Evolutionary conservation across 2,797 vertebrate genomes (phyloP), one percentile per base, ranked within the genome.

Genomic region (Centroberyx gerrardi): DNA sequence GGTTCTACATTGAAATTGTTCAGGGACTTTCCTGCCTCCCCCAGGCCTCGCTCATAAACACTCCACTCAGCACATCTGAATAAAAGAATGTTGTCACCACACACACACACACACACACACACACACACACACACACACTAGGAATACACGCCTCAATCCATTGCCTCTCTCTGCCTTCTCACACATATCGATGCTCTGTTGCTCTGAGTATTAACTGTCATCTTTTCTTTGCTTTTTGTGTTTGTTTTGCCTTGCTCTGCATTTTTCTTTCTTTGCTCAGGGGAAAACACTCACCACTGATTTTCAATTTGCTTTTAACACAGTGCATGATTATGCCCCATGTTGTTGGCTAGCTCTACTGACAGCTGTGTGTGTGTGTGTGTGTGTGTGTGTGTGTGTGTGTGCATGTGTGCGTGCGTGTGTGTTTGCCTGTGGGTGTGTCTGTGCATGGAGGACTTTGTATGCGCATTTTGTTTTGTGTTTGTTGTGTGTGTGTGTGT

Each of bases 291-390:
- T 91, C 80, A 49, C 72, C 74, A 80, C 79, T 91, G 93, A 91
- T 92, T 93, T 93, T 92, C 88, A 90, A 90, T 92, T 92, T 93
- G 88, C 84, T 88, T 92, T 86, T 83, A 88, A 87, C 87, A 90
- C 83, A 90, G 79, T 84, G 71, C 80, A 78, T 89, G 82, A 88
- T 89, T 92, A 87, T 90, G 86, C 80, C 84, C 76, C 67, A 62
- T 72, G 72, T 85, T 84, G 78, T 36, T 88, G 83, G 76, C 83
- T 74, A 66, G 60, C 67, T 54, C 68, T 51, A 51, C 76, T 82
- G 73, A 82, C 81, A 87, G 80, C 65, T 86, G 22, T 66, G 76
- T 73, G 36, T 76, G 75, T 59, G 48, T 80, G 66, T 53, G 52
- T 51, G 33, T 58, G 61, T 62, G 56, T 61, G 48, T 62, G 31